These are phyloP conservation scores for Diadophis punctatus DNA, from an alignment of 2,113 vertebrate species.

Conservation along the genomic window DNA sequence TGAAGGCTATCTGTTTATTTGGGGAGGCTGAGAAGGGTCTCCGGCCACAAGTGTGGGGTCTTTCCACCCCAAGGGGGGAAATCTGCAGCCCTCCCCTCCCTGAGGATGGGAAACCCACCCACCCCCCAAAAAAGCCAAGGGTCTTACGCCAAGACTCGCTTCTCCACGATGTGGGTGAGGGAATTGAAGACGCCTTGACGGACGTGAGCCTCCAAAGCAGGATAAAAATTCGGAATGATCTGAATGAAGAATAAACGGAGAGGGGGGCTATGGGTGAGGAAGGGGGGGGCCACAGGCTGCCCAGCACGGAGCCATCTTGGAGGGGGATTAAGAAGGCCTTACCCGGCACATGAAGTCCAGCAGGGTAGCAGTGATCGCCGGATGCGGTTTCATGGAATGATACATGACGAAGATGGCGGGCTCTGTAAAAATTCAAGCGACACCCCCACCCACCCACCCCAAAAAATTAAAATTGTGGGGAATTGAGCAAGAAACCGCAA, in stretches of 20 bases:
- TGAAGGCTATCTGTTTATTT: no score
- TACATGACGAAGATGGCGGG: conserved; percentile 98
- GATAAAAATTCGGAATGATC: conserved; percentile 97
- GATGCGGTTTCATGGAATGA: conserved; percentile 98
- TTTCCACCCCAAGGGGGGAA: no score
- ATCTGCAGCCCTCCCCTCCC: no score
- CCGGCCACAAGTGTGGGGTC: no score
- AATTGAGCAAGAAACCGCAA: no score
- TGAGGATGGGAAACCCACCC: no score
- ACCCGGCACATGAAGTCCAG: conserved; percentile 98
- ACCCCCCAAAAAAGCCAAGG: background rate
- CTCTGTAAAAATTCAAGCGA: conserved; percentile 66
- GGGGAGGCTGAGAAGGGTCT: no score
- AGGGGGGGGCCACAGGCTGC: accelerated
- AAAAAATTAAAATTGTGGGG: no score
- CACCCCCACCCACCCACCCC: no score
- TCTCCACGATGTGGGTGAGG: conserved; percentile 97
- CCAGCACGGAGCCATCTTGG: background rate
- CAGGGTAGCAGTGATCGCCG: conserved; percentile 94
- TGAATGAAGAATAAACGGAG: conserved; percentile 46
- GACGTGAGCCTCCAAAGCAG: conserved; percentile 86
- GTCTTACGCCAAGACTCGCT: conserved; percentile 94
- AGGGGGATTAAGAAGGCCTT: conserved; percentile 30
- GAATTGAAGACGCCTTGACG: conserved; percentile 94
- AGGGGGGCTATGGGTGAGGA: accelerated